Percentiles rank a stretch among this genome's conserved stretches.
These are phyloP conservation scores for Aphyosemion australe DNA, from an alignment of 2,113 vertebrate genomes.

Conservation along the genomic window DNA sequence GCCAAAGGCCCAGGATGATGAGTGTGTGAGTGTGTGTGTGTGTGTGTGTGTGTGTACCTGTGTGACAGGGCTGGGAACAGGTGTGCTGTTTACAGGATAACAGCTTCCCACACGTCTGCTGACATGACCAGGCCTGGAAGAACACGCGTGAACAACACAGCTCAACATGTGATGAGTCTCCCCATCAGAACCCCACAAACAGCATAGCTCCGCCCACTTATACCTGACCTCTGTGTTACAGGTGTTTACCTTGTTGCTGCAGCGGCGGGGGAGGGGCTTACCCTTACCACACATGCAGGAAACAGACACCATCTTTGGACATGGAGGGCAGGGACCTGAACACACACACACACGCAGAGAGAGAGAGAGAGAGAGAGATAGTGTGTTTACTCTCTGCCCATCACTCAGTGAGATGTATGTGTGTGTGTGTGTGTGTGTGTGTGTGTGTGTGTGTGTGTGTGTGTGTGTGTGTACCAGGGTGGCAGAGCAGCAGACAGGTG, in stretches of 20 bases:
- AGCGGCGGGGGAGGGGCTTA: constrained; percentile 88
- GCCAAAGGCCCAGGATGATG: no score
- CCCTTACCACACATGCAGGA: constrained; percentile 91
- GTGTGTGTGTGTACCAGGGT: constrained; percentile 85
- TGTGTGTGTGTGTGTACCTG: constrained; percentile 38
- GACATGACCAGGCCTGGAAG: constrained; percentile 85
- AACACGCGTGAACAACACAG: constrained; percentile 4
- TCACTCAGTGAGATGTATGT: background rate
- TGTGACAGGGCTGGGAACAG: constrained; percentile 57
- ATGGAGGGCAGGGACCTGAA: constrained; percentile 93
- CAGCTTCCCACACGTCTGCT: constrained; percentile 76
- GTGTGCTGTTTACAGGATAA: constrained; percentile 88
- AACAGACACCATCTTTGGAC: constrained; percentile 92
- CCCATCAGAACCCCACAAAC: no score
- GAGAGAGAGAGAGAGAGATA: no score
- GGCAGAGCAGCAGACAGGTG: constrained; percentile 94
- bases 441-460: background rate
- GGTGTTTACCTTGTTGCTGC: constrained; percentile 84
- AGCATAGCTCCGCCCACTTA: no score
- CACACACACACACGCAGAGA: no score
- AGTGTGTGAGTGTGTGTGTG: no score
- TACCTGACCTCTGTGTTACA: no score
- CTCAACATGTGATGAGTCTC: no score
- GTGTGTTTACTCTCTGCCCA: background rate
- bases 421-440: background rate